Conservation (phyloP, 2,113 vertebrate genomes). For the Aegotheles bennettii region DNA sequence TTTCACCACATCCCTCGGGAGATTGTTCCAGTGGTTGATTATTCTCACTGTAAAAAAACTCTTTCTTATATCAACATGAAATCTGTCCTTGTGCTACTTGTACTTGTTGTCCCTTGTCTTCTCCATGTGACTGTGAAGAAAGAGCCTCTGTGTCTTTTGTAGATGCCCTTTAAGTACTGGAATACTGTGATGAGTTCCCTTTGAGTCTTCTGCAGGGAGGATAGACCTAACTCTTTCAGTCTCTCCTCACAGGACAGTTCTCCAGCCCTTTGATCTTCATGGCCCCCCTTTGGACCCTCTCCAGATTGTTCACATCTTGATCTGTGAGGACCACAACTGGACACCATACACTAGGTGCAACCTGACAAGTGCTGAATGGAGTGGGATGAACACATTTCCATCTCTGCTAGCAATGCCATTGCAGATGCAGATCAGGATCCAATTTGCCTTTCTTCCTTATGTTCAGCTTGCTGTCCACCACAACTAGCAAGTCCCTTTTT, state of each 20-base stretch:
- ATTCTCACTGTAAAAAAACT: no score
- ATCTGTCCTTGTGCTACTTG: neutral
- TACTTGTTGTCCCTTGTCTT: neutral
- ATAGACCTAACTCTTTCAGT: no score
- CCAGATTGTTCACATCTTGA: accelerated
- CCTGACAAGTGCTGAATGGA: neutral
- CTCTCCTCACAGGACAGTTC: no score
- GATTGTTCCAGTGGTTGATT: neutral
- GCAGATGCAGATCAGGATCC: neutral
- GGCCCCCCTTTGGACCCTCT: no score
- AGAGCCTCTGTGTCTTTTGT: no score
- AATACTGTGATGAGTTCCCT: neutral
- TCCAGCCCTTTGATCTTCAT: no score
- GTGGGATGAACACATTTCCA: neutral
- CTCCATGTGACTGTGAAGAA: neutral
- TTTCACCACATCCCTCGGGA: neutral
- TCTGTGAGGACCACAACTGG: neutral
- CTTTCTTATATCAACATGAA: neutral
- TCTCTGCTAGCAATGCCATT: neutral
- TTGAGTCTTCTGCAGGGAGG: neutral
- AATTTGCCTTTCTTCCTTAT: neutral
- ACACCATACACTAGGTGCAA: neutral
- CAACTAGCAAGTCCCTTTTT: no score
- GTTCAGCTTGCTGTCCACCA: no score
- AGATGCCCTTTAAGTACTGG: neutral